These are phyloP conservation scores for Macrophya annulata DNA, from an alignment of 2,888 invertebrate species.

Conservation along the genomic window DNA sequence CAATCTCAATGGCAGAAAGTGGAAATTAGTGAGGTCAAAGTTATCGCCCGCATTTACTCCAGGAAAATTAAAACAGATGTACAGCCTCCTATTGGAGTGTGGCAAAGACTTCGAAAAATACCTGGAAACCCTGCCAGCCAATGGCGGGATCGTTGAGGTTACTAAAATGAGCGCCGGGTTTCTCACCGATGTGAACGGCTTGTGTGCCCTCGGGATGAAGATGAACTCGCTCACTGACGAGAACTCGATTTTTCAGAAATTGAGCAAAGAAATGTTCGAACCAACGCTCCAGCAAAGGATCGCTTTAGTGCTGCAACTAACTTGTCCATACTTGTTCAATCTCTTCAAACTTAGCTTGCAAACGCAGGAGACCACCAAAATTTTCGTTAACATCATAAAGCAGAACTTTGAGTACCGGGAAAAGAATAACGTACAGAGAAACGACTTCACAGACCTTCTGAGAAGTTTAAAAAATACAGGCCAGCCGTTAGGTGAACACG, in stretches of 20 bases:
- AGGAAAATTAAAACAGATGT: conserved; percentile 79
- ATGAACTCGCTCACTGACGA: conserved; percentile 78
- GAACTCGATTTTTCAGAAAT: conserved; percentile 74
- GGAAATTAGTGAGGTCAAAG: conserved; percentile 77
- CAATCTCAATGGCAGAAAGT: conserved; percentile 73
- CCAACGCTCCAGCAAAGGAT: background rate
- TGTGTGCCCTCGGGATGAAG: conserved; percentile 80
- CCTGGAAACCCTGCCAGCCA: conserved; percentile 64
- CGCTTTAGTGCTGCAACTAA: background rate
- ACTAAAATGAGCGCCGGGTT: conserved; percentile 79
- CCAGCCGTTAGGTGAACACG: background rate
- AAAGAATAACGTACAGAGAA: background rate
- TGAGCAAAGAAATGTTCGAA: background rate
- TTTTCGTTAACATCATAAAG: background rate
- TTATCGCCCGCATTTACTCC: conserved; percentile 79
- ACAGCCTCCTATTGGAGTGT: conserved; percentile 71
- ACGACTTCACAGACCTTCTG: conserved; percentile 17
- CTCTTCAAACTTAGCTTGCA: background rate
- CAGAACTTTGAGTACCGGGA: conserved; percentile 18
- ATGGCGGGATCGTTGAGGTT: conserved; percentile 74
- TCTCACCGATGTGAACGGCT: conserved; percentile 81
- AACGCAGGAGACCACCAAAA: background rate
- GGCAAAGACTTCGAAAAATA: conserved; percentile 65
- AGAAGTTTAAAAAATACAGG: background rate
- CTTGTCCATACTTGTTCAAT: background rate